phyloP scores from a whole-genome alignment of 2,888 invertebrate genomes.

The Lysandra bellargus region DNA sequence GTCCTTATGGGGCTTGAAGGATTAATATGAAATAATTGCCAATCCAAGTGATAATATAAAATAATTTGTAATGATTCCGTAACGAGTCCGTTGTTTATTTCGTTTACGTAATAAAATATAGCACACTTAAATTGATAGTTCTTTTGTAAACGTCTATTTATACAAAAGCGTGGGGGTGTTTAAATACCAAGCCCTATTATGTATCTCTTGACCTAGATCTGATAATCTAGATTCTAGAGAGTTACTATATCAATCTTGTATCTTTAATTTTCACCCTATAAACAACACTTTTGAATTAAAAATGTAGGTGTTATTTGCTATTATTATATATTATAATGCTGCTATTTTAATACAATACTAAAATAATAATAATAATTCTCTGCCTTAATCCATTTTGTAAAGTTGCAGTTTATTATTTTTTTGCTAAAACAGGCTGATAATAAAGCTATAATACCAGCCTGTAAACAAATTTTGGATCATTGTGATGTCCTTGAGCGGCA shows the following conservation, averaged over 20 bases:
- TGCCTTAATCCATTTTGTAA: no score
- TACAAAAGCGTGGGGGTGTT: neutral
- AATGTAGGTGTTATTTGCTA: neutral
- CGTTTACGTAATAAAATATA: neutral
- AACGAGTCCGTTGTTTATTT: neutral
- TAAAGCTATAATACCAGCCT: no score
- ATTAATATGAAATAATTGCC: no score
- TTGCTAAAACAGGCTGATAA: no score
- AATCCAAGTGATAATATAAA: no score
- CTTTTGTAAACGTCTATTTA: conserved; percentile 1
- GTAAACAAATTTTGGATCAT: no score
- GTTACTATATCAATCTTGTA: neutral
- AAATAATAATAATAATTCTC: neutral
- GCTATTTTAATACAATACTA: neutral
- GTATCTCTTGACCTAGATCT: conserved; percentile 15
- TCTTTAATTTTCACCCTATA: neutral
- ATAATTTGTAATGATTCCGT: no score
- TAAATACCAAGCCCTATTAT: neutral
- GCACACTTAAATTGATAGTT: neutral
- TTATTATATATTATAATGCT: no score
- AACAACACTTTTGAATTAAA: neutral
- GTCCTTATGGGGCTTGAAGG: no score
- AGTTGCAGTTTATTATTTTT: no score
- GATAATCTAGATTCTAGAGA: neutral
- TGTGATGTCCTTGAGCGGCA: no score